Base-by-base conservation (phyloP, 2,113 vertebrate species). In the Dendrocopos noguchii region DNA sequence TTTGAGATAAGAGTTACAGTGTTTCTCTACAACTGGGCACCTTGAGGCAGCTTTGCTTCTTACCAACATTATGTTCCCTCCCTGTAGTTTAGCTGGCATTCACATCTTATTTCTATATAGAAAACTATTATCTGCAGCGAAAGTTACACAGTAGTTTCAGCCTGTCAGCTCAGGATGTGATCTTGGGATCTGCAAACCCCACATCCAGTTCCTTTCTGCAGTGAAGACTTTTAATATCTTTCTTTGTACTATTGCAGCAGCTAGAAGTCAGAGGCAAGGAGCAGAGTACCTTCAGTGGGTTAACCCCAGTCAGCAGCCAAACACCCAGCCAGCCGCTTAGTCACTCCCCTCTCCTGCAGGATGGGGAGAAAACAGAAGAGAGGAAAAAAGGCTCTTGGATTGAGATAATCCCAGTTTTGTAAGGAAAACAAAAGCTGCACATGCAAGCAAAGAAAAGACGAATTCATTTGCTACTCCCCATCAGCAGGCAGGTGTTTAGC, bases 41-140 rank as follows among this genome's bases (percentile, higher is more conserved):
- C 84, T 88, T 12, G 15, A 79, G 59, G 71, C 70, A 93, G 16
- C 79, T 95, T 92, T 84, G 18, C 24, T 87, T 88, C 70, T 29
- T 94, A 44, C 29, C 7, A 5, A 71, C 19, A 6, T 86, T 87
- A 60, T 80, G 68, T 87, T 93, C 84, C 14, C 18, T 87, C 63
- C 50, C 29, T 76, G 29, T 34, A 65, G 81, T 91, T 79, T 65
- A 57, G 28, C n/a, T 95, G 59, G 70, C 44, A 88, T 80, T 92
- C 59, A 59, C 10, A 2, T 91, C n/a, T 61, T 84, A 31, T 24
- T 86, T 86, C 74, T 88, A 2, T 84, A 68, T 14, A 75, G 61
- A 81, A 80, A 72, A 44, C 34, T 31, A 42, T 59, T 92, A 57
- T 75, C 70, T 66, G 44, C 24, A 84, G 71, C n/a, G 72, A 75